phyloP scores from a whole-genome alignment of 1,140 invertebrate species.

The Eumaeus atala region DNA sequence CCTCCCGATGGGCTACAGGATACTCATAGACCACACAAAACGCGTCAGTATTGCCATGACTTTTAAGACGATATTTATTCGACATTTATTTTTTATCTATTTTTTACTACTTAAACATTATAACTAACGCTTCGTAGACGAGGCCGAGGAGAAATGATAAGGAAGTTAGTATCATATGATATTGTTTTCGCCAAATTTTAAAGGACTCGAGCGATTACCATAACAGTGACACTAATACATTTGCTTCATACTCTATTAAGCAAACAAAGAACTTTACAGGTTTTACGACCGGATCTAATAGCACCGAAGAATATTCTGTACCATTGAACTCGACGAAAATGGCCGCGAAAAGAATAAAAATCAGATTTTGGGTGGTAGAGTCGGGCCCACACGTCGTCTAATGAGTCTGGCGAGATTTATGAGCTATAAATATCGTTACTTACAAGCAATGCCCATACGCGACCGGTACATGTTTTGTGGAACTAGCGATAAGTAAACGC shows the following conservation, averaged over 20 bases:
- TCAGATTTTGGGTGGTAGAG: slow-evolving; percentile 32
- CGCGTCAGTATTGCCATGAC: too few species aligned
- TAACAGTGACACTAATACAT: slow-evolving; percentile 3
- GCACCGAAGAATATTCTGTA: slow-evolving; percentile 20
- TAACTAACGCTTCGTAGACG: too few species aligned
- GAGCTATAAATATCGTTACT: slow-evolving; percentile 54
- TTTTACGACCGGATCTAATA: slow-evolving; percentile 28
- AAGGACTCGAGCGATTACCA: background rate
- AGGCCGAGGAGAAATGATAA: too few species aligned
- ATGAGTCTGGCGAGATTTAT: slow-evolving; percentile 53
- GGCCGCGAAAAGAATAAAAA: slow-evolving; percentile 28
- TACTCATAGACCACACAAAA: too few species aligned
- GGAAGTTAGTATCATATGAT: too few species aligned
- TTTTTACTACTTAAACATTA: too few species aligned
- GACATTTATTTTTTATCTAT: too few species aligned
- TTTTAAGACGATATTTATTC: too few species aligned
- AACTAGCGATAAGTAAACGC: slow-evolving; percentile 13
- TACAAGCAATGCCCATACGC: slow-evolving; percentile 37
- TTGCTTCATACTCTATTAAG: slow-evolving; percentile 4
- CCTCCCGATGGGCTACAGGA: too few species aligned
- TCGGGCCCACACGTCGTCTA: slow-evolving; percentile 51
- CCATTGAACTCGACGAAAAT: slow-evolving; percentile 35
- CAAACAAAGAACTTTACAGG: slow-evolving; percentile 19
- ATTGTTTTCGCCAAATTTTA: slow-evolving; percentile 4
- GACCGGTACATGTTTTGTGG: slow-evolving; percentile 18